Base-by-base conservation (phyloP, 1,140 invertebrate genomes). In the Drosophila setifemur region DNA sequence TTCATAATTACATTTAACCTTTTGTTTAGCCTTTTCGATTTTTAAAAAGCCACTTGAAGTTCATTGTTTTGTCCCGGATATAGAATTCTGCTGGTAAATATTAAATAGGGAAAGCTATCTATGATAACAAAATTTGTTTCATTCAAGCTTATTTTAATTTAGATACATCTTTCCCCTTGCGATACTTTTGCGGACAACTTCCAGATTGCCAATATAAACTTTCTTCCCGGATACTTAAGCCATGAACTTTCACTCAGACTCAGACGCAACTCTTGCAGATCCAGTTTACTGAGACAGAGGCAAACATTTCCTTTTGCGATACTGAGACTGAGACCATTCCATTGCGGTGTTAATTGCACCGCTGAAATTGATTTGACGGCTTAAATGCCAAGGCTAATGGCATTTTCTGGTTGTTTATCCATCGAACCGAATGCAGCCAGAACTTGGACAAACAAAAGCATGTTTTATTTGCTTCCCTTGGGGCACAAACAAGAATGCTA, bases 401-500 rank as follows among this genome's bases (percentile, higher is more conserved):
- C 44, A 26, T 45, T 77, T 44, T 44, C 54, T 40, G 54, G 29
- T 25, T 21, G 23, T 18, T 63, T 12, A 37, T 52, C 42, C 49
- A 25, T 43, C 47, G 9, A 23, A 39, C 12, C 28, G 21, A 52
- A 77, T 76, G 74, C 74, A 72, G 52, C 14, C 33, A 67, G 39
- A 68, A 78, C 45, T 45, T 78, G 68, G 28, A 63, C 68, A 78
- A 78, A 78, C 45, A 78, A 68, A 31, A 78, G 57, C 55, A 75
- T 63, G 44, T 75, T 75, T 64, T 48, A 47, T 74, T 48, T 55
- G 66, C 35, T 67, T 67, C 28, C 35, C 44, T 9, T 3, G 5
- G 16, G 18, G 14, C 21, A 58, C 50, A 70, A 60, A 71, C 70
- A 66, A 39, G 11, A 9, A 19, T 6, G 8, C 19, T 25, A 11